A percentile compares a stretch with the other conserved stretches of the same genome.
Conservation (phyloP, 2,113 vertebrate genomes). For the Oryzias javanicus region DNA sequence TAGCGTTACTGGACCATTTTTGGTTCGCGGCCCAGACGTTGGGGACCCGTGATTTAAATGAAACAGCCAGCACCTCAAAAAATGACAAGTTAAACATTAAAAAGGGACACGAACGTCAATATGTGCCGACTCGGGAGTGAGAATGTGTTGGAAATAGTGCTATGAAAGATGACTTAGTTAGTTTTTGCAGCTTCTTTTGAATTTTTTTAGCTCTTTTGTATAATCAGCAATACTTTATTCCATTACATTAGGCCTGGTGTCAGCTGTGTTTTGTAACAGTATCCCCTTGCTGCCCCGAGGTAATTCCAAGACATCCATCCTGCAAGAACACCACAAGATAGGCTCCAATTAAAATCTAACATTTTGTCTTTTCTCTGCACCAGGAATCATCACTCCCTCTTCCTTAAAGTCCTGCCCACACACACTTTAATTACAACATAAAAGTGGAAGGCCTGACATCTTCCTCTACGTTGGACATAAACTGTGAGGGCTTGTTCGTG, state of each 20-base stretch:
- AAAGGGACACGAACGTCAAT: too few relatives aligned
- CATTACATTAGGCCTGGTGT: too few relatives aligned
- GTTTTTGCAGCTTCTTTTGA: too few relatives aligned
- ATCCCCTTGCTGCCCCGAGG: neutral
- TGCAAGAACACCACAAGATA: constrained; percentile 4
- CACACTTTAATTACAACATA: constrained; percentile 34
- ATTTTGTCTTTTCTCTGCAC: constrained; percentile 13
- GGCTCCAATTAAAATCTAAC: constrained; percentile 30
- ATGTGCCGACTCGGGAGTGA: too few relatives aligned
- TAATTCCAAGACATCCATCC: neutral
- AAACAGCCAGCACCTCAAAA: too few relatives aligned
- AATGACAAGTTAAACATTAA: too few relatives aligned
- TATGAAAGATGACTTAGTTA: neutral
- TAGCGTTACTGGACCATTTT: too few relatives aligned
- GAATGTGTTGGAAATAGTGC: too few relatives aligned
- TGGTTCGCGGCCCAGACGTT: too few relatives aligned
- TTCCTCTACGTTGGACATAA: constrained; percentile 1
- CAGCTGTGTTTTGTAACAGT: neutral
- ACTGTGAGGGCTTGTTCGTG: constrained; percentile 20
- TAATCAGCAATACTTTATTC: too few relatives aligned
- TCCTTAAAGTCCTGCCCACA: constrained; percentile 6
- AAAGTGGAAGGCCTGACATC: constrained; percentile 17
- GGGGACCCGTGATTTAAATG: too few relatives aligned
- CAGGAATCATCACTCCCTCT: constrained; percentile 19
- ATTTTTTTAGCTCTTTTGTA: too few relatives aligned